These are phyloP conservation scores for Brachypterus glaber DNA, from an alignment of 2,888 invertebrate genomes.

Conservation along the genomic window DNA sequence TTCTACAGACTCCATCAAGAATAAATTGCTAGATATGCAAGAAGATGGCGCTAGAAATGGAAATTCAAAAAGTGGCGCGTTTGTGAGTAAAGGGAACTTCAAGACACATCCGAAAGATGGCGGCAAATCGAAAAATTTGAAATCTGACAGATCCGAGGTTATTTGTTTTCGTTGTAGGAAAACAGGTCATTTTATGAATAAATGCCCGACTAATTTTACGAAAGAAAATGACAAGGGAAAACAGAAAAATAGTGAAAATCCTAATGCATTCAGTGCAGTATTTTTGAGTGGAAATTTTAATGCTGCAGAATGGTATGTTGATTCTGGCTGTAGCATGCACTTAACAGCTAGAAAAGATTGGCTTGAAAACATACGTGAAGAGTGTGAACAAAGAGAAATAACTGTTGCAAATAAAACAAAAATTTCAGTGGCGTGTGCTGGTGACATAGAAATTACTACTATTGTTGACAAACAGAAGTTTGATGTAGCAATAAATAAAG, in stretches of 20 bases:
- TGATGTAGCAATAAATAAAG: constrained; percentile 17
- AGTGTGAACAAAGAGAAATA: constrained; percentile 13
- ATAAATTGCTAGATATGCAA: constrained; percentile 8
- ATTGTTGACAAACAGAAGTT: constrained; percentile 10
- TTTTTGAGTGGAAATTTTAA: constrained; percentile 20
- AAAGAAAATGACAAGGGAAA: constrained; percentile 6
- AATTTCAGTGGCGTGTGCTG: constrained; percentile 19
- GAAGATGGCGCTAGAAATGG: constrained; percentile 3
- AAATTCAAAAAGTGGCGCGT: constrained; percentile 8
- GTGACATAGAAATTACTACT: constrained; percentile 20
- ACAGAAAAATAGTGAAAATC: background rate
- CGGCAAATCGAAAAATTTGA: constrained; percentile 4
- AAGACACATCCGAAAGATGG: constrained; percentile 5
- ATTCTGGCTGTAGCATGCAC: constrained; percentile 27
- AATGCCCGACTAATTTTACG: constrained; percentile 4
- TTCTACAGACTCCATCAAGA: constrained; percentile 22
- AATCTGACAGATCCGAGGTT: constrained; percentile 8
- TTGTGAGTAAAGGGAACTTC: constrained; percentile 9
- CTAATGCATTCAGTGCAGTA: constrained; percentile 23
- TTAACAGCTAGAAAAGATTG: constrained; percentile 21
- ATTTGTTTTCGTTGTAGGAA: constrained; percentile 11
- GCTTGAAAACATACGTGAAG: constrained; percentile 14
- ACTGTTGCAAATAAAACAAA: constrained; percentile 19
- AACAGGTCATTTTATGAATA: constrained; percentile 7
- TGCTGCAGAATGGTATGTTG: constrained; percentile 27